These are phyloP conservation scores for Syncerus caffer DNA, from an alignment of 2,797 vertebrate species.

Conservation along the genomic window DNA sequence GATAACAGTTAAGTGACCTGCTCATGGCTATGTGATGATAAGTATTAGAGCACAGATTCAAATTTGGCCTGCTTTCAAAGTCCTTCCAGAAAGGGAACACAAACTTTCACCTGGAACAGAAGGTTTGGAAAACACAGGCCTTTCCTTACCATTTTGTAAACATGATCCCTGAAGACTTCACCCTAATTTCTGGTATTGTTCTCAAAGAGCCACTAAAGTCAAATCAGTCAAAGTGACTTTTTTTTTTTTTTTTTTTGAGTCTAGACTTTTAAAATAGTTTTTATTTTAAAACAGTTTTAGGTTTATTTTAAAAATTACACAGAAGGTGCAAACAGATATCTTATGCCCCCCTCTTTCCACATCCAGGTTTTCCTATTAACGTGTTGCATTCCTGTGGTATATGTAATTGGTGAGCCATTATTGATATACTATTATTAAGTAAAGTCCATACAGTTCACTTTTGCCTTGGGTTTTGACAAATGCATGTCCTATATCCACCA, in stretches of 20 bases:
- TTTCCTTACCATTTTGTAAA: neutral
- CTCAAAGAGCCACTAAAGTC: neutral
- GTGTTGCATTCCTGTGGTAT: neutral
- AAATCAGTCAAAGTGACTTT: neutral
- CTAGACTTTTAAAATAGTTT: neutral
- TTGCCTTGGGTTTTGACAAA: neutral
- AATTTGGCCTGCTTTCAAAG: neutral
- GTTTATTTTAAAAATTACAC: neutral
- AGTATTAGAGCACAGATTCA: neutral
- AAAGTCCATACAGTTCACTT: neutral
- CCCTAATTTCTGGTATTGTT: neutral
- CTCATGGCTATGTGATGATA: fast-evolving
- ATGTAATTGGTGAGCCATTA: neutral
- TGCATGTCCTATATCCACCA: neutral
- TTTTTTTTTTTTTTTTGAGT: neutral
- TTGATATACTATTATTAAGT: neutral
- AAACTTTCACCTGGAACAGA: neutral
- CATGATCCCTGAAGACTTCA: neutral
- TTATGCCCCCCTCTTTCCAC: neutral
- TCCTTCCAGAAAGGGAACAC: neutral
- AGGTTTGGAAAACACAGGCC: neutral
- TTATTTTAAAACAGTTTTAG: neutral
- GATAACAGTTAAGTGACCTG: neutral
- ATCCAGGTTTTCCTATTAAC: neutral
- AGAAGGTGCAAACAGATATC: neutral